phyloP scores from a whole-genome alignment of 1,140 invertebrate species.

The Sycophila sp. region DNA sequence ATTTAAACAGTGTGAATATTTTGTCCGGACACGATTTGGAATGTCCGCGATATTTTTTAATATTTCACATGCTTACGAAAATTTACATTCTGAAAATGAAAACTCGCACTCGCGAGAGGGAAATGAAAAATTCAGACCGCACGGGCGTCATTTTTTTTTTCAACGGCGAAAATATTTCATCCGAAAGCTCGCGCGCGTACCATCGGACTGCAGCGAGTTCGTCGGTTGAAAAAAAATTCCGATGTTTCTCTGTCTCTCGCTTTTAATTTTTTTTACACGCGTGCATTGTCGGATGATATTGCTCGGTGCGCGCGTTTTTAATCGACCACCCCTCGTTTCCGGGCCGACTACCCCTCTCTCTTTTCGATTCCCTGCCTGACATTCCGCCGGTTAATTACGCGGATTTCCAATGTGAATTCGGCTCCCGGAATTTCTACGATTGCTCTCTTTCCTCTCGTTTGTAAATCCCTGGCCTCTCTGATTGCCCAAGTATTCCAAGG shows the following conservation, averaged over 20 bases:
- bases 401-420: slow-evolving; percentile 29
- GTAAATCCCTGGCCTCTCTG: neutral
- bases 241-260: neutral
- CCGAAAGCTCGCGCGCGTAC: slow-evolving; percentile 6
- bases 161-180: slow-evolving; percentile 19
- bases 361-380: slow-evolving; percentile 9
- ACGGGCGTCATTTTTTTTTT: neutral
- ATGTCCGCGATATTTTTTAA: slow-evolving; percentile 9
- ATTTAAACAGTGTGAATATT: neutral
- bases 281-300: neutral
- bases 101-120: neutral
- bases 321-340: slow-evolving; percentile 21
- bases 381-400: slow-evolving; percentile 36
- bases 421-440: slow-evolving; percentile 34
- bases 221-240: too few relatives aligned
- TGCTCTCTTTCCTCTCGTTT: neutral
- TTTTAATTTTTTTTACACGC: slow-evolving; percentile 33
- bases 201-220: too few relatives aligned
- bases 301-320: slow-evolving; percentile 16
- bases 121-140: neutral
- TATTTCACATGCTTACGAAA: neutral
- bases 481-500: neutral
- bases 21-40: neutral
- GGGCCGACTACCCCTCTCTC: neutral
- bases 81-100: neutral